A percentile compares a stretch with the other conserved stretches of the same genome.
These are phyloP conservation scores for Brachionus calyciflorus DNA, from an alignment of 1,140 invertebrate genomes.

Conservation along the genomic window DNA sequence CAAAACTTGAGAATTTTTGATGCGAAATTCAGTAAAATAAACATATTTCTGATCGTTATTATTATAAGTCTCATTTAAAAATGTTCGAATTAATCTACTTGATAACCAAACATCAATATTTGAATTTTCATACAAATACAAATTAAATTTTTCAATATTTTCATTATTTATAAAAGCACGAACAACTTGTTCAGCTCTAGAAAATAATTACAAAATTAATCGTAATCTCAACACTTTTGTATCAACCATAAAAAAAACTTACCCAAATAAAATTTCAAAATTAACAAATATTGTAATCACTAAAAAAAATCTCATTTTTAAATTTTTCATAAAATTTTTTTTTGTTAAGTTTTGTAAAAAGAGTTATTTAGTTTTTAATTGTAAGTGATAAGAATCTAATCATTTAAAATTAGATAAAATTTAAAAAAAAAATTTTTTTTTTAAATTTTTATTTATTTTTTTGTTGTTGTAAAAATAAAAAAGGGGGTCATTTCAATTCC, in stretches of 20 bases:
- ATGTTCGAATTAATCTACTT: neutral
- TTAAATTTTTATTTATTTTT: neutral
- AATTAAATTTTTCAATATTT: neutral
- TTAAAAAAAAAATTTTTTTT: neutral
- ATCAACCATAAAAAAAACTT: no score
- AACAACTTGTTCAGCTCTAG: neutral
- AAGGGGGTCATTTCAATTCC: neutral
- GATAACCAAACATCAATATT: neutral
- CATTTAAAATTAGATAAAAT: neutral
- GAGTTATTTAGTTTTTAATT: no score
- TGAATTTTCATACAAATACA: neutral
- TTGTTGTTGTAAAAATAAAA: neutral
- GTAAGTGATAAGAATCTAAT: no score
- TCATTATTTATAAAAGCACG: neutral
- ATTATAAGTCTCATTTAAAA: neutral
- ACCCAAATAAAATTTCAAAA: no score
- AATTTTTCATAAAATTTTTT: no score
- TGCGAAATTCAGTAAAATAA: neutral
- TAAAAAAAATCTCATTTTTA: no score
- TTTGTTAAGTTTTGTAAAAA: no score
- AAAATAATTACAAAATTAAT: no score
- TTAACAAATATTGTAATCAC: no score
- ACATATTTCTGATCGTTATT: neutral
- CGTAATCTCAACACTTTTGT: no score
- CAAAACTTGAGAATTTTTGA: neutral